Conservation (phyloP, 2,888 invertebrate species). For the Lepidocyrtinus sp. region DNA sequence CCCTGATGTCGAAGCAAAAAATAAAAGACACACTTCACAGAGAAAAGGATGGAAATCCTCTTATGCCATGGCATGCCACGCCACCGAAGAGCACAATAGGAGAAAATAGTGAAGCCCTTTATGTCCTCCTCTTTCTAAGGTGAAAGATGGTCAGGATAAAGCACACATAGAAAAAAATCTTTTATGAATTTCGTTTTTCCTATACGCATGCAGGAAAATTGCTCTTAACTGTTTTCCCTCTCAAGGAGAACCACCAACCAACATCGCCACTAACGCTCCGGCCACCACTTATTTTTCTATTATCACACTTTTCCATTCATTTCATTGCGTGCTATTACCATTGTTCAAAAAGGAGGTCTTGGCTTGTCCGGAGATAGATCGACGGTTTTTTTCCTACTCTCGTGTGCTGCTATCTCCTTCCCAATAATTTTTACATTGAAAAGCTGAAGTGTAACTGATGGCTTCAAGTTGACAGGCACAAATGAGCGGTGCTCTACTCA, state of each 20-base stretch:
- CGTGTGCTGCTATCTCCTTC: no score
- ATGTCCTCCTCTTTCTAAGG: constrained; percentile 31
- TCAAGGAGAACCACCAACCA: not conserved
- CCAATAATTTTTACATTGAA: no score
- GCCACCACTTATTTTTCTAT: constrained; percentile 23
- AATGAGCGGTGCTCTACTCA: constrained; percentile 22
- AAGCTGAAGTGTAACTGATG: not conserved
- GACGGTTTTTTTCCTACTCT: not conserved
- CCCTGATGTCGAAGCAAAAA: not conserved
- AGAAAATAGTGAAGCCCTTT: constrained; percentile 35
- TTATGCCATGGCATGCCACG: not conserved
- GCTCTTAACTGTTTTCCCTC: not conserved
- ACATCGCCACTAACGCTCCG: no score
- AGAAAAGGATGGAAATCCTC: not conserved
- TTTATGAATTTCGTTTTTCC: no score
- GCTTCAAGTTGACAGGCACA: constrained; percentile 30
- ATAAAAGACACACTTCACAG: not conserved
- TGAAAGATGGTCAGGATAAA: constrained; percentile 49
- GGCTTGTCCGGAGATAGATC: no score
- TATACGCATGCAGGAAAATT: no score
- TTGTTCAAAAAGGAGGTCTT: no score
- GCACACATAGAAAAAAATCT: constrained; percentile 32
- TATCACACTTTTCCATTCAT: constrained; percentile 36
- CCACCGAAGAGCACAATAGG: constrained; percentile 20
- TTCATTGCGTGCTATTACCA: not conserved